Percentiles rank a stretch among this genome's conserved stretches.
phyloP scores from a whole-genome alignment of 1,140 invertebrate species.

The Heliconius hewitsoni region DNA sequence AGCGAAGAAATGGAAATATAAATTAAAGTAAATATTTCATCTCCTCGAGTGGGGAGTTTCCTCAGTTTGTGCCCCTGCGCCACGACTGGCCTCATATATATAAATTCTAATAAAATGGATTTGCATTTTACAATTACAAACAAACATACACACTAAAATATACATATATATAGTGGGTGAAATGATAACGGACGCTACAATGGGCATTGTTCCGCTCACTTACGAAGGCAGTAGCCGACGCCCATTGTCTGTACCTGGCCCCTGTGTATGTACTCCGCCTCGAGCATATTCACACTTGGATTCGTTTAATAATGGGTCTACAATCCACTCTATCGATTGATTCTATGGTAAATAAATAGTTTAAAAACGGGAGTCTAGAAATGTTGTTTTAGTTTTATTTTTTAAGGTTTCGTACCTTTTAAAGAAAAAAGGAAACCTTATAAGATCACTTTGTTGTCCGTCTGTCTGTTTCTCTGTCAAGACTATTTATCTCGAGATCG shows the following conservation, averaged over 20 bases:
- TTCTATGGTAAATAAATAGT: neutral
- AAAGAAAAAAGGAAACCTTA: too few species aligned
- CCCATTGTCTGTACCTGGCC: conserved; percentile 50
- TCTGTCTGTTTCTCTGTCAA: too few species aligned
- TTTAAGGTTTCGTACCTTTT: too few species aligned
- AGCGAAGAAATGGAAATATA: too few species aligned
- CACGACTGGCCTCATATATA: neutral
- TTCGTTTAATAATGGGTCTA: neutral
- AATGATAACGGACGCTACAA: conserved; percentile 58
- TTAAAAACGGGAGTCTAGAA: too few species aligned
- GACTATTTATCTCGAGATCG: too few species aligned
- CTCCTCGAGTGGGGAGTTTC: too few species aligned
- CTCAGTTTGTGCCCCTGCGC: too few species aligned
- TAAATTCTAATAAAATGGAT: neutral
- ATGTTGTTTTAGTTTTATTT: too few species aligned
- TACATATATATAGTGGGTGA: conserved; percentile 33
- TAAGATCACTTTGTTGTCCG: too few species aligned
- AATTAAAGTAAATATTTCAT: too few species aligned
- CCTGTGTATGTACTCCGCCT: conserved; percentile 44
- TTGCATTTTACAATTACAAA: neutral
- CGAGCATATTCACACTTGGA: conserved; percentile 8
- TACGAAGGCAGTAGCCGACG: conserved; percentile 51
- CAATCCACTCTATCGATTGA: neutral
- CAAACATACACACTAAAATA: neutral
- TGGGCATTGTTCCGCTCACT: conserved; percentile 60